phyloP scores from a whole-genome alignment of 2,888 invertebrate species.

The Brachynemurus nebulosus region DNA sequence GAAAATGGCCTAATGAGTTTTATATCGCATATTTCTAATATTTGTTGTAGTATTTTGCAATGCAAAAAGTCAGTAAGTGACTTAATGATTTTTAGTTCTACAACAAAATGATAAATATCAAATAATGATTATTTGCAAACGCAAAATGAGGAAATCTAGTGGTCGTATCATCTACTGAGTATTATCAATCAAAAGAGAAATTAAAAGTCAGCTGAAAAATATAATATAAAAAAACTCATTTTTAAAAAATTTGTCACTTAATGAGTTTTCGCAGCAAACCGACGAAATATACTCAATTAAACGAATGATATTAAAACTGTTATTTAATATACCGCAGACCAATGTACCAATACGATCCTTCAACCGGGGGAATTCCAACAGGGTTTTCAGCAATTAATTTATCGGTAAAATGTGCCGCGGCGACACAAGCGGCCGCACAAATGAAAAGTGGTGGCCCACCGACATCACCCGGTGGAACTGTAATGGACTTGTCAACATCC shows the following conservation, averaged over 20 bases:
- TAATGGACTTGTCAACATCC: constrained; percentile 76
- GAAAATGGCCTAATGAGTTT: no score
- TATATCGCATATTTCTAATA: no score
- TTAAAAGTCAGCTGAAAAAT: no score
- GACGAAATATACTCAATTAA: background rate
- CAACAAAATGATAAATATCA: no score
- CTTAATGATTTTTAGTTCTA: constrained; percentile 14
- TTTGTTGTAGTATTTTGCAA: no score
- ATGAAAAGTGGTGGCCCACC: constrained; percentile 48
- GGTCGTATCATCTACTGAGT: no score
- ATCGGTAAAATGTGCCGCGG: constrained; percentile 72
- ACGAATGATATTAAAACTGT: background rate
- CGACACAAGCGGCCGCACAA: constrained; percentile 44
- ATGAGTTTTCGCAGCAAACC: no score
- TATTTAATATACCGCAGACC: constrained; percentile 42
- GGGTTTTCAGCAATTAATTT: constrained; percentile 71
- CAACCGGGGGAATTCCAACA: constrained; percentile 54
- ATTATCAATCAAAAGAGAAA: no score
- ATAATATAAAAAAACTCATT: no score
- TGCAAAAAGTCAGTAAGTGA: background rate
- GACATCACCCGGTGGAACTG: constrained; percentile 61
- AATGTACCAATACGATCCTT: constrained; percentile 70
- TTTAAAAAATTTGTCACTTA: no score
- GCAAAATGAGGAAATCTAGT: no score
- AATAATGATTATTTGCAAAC: no score